Evolutionary conservation across 2,888 invertebrate species (phyloP).

Genomic region (Callinectes sapidus): DNA sequence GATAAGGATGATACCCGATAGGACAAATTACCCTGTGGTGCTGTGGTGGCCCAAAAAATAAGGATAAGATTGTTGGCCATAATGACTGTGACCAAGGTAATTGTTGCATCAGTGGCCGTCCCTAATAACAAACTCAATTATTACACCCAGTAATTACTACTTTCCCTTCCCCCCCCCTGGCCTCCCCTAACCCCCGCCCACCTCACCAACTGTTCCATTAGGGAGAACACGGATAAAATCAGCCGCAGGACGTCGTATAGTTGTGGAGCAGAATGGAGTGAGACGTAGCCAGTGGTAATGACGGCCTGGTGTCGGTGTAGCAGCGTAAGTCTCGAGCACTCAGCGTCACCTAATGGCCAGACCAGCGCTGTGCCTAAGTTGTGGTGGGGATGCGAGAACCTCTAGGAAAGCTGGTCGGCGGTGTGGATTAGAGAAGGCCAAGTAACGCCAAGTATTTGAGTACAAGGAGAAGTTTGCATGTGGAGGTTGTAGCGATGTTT

Average conservation of each 20-base stretch:
- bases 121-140: constrained; percentile 37
- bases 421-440: neutral
- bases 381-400: neutral
- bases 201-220: constrained; percentile 22
- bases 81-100: constrained; percentile 37
- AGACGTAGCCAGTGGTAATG: constrained; percentile 26
- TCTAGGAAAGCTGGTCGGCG: neutral
- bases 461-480: neutral
- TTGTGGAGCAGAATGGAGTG: neutral
- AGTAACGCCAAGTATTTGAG: neutral
- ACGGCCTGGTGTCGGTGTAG: neutral
- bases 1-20: constrained; percentile 29
- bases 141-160: constrained; percentile 13
- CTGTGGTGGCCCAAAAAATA: constrained; percentile 2
- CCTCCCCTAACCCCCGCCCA: neutral
- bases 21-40: neutral
- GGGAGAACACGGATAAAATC: constrained; percentile 37
- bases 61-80: constrained; percentile 17
- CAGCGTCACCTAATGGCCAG: neutral
- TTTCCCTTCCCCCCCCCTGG: neutral
- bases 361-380: neutral
- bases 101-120: constrained; percentile 27
- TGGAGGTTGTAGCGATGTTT: neutral
- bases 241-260: constrained; percentile 27
- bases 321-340: neutral